These are phyloP conservation scores for Poliocrania exsul DNA, from an alignment of 2,797 vertebrate genomes.

Conservation along the genomic window DNA sequence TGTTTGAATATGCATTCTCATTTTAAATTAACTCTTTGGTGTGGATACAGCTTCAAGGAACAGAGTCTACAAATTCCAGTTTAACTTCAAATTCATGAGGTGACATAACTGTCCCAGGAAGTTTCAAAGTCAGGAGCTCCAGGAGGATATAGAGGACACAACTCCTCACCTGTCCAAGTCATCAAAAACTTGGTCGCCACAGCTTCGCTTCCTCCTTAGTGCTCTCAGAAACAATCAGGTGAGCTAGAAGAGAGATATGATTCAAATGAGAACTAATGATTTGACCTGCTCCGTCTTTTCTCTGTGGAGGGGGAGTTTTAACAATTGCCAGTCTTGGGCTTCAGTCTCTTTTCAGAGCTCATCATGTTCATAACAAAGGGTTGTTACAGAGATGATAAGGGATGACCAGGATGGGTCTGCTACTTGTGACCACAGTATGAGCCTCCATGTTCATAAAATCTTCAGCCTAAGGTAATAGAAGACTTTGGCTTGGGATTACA, in stretches of 20 bases:
- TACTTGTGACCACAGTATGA: not conserved
- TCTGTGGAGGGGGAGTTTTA: not conserved
- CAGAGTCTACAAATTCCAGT: not conserved
- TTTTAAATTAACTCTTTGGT: not conserved
- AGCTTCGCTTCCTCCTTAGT: not conserved
- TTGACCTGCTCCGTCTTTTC: not conserved
- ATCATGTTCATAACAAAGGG: not conserved
- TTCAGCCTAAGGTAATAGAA: not conserved
- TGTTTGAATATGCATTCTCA: not conserved
- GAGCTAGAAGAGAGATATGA: not conserved
- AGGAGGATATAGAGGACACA: not conserved
- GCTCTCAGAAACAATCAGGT: not conserved
- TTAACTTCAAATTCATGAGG: not conserved
- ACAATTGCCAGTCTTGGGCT: not conserved
- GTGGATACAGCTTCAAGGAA: not conserved
- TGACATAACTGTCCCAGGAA: not conserved
- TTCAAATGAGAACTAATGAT: not conserved
- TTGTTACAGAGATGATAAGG: not conserved
- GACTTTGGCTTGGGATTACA: not conserved
- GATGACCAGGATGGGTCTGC: not conserved
- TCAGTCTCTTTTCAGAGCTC: not conserved
- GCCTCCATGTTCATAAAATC: not conserved
- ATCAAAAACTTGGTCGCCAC: not conserved
- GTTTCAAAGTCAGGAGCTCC: not conserved
- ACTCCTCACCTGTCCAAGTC: not conserved